Percentiles rank a stretch among this genome's conserved stretches.
Conservation (phyloP, 1,140 invertebrate genomes). For the Hyphantria cunea region DNA sequence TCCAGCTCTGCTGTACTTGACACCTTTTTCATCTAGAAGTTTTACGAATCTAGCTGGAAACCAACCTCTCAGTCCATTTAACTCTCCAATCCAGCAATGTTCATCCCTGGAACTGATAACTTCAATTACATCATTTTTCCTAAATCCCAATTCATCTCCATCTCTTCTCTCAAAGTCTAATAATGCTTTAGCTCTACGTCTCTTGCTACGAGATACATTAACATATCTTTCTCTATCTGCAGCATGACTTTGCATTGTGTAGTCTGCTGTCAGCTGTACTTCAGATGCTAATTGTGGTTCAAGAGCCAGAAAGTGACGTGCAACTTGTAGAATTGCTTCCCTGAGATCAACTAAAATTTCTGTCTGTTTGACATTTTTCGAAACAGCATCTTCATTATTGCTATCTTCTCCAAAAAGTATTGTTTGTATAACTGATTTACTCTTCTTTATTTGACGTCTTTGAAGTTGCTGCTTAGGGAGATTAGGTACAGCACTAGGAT, state of each 20-base stretch:
- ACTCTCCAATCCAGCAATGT: conserved; percentile 99
- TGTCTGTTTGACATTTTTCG: conserved; percentile 97
- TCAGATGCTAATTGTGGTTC: conserved; percentile 89
- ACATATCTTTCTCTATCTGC: conserved; percentile 97
- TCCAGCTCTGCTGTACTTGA: conserved; percentile 97
- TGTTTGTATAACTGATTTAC: conserved; percentile 94
- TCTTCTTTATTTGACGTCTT: conserved; percentile 93
- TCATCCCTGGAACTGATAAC: conserved; percentile 99
- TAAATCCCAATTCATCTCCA: conserved; percentile 98
- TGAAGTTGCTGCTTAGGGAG: conserved; percentile 94
- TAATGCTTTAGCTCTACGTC: conserved; percentile 96
- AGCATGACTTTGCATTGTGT: conserved; percentile 96
- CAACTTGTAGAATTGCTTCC: conserved; percentile 96
- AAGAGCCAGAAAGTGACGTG: conserved; percentile 92
- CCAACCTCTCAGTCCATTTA: conserved; percentile 98
- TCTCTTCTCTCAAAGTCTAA: conserved; percentile 99
- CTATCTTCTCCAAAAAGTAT: conserved; percentile 92
- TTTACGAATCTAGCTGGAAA: conserved; percentile 99
- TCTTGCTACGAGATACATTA: conserved; percentile 93
- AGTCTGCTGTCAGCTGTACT: conserved; percentile 94
- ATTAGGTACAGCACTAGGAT: conserved; percentile 93
- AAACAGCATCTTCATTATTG: conserved; percentile 92
- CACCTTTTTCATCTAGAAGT: conserved; percentile 97
- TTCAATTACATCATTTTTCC: conserved; percentile 99
- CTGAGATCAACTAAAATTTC: conserved; percentile 97